Evolutionary conservation across 1,140 invertebrate species (phyloP).

Genomic region (Tribolium castaneum): DNA sequence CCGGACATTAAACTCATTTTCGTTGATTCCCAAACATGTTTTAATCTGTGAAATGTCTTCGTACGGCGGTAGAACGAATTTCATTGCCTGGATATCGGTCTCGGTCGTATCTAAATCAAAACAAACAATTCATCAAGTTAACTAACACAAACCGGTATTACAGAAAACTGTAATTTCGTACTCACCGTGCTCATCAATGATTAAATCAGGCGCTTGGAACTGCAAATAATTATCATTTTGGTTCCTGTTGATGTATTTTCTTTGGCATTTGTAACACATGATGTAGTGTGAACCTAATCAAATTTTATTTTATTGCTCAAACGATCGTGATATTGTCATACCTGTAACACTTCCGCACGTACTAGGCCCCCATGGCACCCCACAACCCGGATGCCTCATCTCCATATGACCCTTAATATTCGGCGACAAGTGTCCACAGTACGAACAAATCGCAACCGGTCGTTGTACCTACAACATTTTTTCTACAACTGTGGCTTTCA

Average conservation of each 20-base stretch:
- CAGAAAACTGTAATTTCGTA: neutral
- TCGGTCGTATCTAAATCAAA: constrained; percentile 52
- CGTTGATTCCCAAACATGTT: constrained; percentile 53
- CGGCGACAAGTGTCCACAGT: constrained; percentile 60
- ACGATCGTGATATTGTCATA: constrained; percentile 47
- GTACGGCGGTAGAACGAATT: constrained; percentile 53
- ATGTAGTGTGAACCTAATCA: constrained; percentile 62
- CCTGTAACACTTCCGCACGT: constrained; percentile 66
- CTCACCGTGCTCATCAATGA: constrained; percentile 58
- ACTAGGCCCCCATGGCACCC: constrained; percentile 61
- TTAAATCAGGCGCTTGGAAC: constrained; percentile 58
- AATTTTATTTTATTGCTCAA: too few species aligned
- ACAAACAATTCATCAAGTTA: neutral
- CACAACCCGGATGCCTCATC: constrained; percentile 66
- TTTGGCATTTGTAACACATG: constrained; percentile 67
- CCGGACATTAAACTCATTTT: constrained; percentile 59
- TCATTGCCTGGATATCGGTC: constrained; percentile 53
- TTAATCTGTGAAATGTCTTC: constrained; percentile 56
- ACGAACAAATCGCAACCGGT: constrained; percentile 55
- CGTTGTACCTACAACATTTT: neutral
- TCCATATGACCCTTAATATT: constrained; percentile 61
- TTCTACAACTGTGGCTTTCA: neutral
- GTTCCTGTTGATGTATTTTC: constrained; percentile 61
- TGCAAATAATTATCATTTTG: constrained; percentile 48
- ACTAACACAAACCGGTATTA: neutral